phyloP scores from a whole-genome alignment of 1,140 invertebrate genomes.

The Agrilus planipennis region DNA sequence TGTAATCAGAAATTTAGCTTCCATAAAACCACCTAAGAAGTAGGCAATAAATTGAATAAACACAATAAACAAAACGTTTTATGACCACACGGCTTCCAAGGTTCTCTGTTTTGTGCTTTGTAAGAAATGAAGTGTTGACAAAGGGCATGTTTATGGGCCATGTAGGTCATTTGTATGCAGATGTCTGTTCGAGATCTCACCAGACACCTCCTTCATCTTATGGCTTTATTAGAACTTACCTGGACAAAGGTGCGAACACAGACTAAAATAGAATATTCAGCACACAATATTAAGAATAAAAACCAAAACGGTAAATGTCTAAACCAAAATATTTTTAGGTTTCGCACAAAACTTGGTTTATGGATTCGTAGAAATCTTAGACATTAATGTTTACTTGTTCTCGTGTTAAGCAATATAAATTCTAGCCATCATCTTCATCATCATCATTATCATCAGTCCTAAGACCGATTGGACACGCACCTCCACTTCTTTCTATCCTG shows the following conservation, averaged over 20 bases:
- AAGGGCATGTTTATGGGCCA: constrained; percentile 24
- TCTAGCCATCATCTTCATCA: no score
- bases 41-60: constrained; percentile 26
- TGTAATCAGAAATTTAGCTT: constrained; percentile 5
- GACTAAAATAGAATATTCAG: not conserved
- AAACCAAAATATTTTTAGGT: no score
- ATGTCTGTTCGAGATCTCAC: constrained; percentile 10
- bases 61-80: constrained; percentile 27
- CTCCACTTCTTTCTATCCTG: no score
- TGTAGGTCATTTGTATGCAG: constrained; percentile 23
- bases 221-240: constrained; percentile 13
- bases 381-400: no score
- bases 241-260: constrained; percentile 9
- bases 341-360: no score
- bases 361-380: no score
- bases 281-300: no score
- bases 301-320: no score
- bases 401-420: no score
- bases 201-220: constrained; percentile 8
- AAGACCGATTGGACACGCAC: no score
- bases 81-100: constrained; percentile 13
- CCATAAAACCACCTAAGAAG: constrained; percentile 15
- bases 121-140: constrained; percentile 24
- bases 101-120: constrained; percentile 7
- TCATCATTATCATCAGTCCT: no score